Percentiles rank a stretch among this genome's conserved stretches.
Evolutionary conservation across 2,113 vertebrate genomes (phyloP).

Genomic region (Oncorhynchus clarkii): DNA sequence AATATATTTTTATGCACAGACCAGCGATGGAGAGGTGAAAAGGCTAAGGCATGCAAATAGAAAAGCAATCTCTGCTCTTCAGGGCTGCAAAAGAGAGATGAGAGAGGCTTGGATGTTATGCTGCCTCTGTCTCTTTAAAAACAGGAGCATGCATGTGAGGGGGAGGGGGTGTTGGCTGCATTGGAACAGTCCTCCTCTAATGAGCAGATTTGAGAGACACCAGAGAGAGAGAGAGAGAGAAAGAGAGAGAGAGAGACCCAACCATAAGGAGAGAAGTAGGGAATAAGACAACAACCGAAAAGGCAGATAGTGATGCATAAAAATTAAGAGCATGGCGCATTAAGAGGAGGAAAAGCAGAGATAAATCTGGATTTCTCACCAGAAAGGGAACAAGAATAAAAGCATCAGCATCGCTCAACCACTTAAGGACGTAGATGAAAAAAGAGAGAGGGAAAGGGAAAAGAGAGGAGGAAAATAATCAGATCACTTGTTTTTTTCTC

Average conservation of each 20-base stretch:
- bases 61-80: background rate
- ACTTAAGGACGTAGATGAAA: background rate
- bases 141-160: conserved; percentile 41
- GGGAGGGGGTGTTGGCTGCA: conserved; percentile 47
- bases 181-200: conserved; percentile 54
- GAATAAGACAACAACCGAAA: conserved; percentile 31
- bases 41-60: too few relatives aligned
- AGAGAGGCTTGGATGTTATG: conserved; percentile 37
- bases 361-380: conserved; percentile 7
- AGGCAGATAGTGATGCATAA: conserved; percentile 2
- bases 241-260: conserved; percentile 21
- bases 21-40: background rate
- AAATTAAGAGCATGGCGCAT: conserved; percentile 19
- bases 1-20: background rate
- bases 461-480: conserved; percentile 24
- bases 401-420: conserved; percentile 7
- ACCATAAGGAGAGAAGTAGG: conserved; percentile 23
- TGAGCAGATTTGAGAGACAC: conserved; percentile 68
- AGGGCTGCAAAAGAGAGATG: background rate
- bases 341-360: conserved; percentile 5
- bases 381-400: background rate
- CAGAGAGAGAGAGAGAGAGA: conserved; percentile 22
- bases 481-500: conserved; percentile 22
- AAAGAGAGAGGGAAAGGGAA: conserved; percentile 14
- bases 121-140: conserved; percentile 78